Evolutionary conservation across 1,140 invertebrate species (phyloP), one percentile per base, ranked within the genome.

Genomic region (Stegodyphus dumicola): DNA sequence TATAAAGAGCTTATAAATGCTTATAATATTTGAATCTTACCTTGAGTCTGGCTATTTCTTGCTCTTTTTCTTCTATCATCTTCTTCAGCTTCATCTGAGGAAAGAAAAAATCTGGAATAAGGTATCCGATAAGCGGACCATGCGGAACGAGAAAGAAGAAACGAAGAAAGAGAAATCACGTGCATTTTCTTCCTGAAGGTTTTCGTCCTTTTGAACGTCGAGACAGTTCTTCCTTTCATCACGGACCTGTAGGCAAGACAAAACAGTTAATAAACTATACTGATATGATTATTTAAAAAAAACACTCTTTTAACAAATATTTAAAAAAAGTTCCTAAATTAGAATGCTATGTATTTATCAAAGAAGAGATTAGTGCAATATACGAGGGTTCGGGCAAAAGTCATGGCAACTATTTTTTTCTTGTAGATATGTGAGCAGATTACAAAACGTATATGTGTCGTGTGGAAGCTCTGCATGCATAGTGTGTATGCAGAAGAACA

Each of bases 31-130:
- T 15, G n/a, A 6, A 0, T 6, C 56, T 81, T 73, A 81, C 78
- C 73, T 81, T 81, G 5, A 81, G 56, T 65, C 56, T 81, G n/a
- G 67, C 15, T 13, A 81, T 81, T 73, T 81, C 78, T 52, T 81
- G 69, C 64, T 81, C 78, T 73, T 81, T 71, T 64, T 81, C 78
- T 81, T 81, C 78, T 10, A 81, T 73, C 9, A 73, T 52, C 33
- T 73, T 81, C 54, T 81, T 71, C 33, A 81, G n/a, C 48, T 65
- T 81, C 51, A 81, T 17, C 78, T 81, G 60, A 7, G 17, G n/a
- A 73, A 71, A 18, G 7, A n/a, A 56, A 67, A 7, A 67, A 17
- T 67, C 33, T 33, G 33, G 33, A 33, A 33, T 33, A 33, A 33
- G 33, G 33, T 33, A 33, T 33, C 33, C 33, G 33, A 33, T 33